These are phyloP conservation scores for Empis stercorea DNA, from an alignment of 2,888 invertebrate genomes.

Conservation along the genomic window DNA sequence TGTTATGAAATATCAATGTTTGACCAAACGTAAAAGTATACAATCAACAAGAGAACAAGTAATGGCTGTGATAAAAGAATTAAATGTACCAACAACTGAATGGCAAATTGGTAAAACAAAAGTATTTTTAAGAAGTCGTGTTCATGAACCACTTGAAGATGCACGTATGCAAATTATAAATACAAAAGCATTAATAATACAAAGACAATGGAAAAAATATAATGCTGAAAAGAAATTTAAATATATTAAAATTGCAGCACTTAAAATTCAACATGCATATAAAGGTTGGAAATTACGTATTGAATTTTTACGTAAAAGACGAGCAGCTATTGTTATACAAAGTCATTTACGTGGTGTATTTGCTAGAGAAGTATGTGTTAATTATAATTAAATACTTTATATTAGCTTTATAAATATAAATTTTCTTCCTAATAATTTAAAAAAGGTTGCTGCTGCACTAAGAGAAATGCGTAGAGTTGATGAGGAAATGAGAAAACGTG, in stretches of 20 bases:
- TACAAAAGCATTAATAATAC: slow-evolving; percentile 58
- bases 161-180: slow-evolving; percentile 55
- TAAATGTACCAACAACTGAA: slow-evolving; percentile 57
- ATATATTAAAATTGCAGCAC: slow-evolving; percentile 50
- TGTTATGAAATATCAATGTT: slow-evolving; percentile 61
- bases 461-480: slow-evolving; percentile 78
- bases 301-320: slow-evolving; percentile 62
- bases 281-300: slow-evolving; percentile 76
- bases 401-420: background rate
- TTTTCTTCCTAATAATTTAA: slow-evolving; percentile 6
- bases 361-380: slow-evolving; percentile 58
- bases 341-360: slow-evolving; percentile 78
- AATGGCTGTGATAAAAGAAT: slow-evolving; percentile 42
- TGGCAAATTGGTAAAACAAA: slow-evolving; percentile 84
- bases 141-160: slow-evolving; percentile 76
- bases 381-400: background rate
- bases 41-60: slow-evolving; percentile 23
- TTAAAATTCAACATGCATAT: slow-evolving; percentile 72
- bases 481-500: slow-evolving; percentile 70
- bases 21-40: slow-evolving; percentile 32
- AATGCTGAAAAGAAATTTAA: slow-evolving; percentile 52
- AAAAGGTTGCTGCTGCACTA: slow-evolving; percentile 59
- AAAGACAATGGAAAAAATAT: slow-evolving; percentile 61
- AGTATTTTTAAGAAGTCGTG: slow-evolving; percentile 66
- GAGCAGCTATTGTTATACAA: slow-evolving; percentile 77